phyloP scores from a whole-genome alignment of 2,113 vertebrate species.

The Xiphophorus hellerii region DNA sequence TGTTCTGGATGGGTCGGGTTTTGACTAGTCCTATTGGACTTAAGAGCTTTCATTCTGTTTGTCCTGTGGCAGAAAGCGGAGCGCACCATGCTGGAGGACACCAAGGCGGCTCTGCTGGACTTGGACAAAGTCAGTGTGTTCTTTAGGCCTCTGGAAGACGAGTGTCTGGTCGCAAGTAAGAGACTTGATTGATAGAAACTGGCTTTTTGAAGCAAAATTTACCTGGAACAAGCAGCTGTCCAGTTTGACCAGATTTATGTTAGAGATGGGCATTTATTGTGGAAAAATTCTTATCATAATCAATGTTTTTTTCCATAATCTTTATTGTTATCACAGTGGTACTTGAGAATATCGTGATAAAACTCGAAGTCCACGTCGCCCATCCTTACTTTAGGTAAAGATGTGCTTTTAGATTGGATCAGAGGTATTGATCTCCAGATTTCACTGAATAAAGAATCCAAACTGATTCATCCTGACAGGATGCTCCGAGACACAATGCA shows the following conservation, averaged over 20 bases:
- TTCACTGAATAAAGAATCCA: constrained; percentile 24
- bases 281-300: too few species aligned
- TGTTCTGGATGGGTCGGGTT: not conserved
- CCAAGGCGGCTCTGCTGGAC: constrained; percentile 90
- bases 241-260: constrained; percentile 35
- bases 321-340: too few species aligned
- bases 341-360: too few species aligned
- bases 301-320: too few species aligned
- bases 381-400: too few species aligned
- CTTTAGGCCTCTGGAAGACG: constrained; percentile 91
- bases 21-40: constrained; percentile 15
- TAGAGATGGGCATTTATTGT: too few species aligned
- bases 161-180: constrained; percentile 94
- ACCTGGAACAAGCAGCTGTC: constrained; percentile 65
- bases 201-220: constrained; percentile 37
- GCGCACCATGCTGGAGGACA: constrained; percentile 92
- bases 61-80: constrained; percentile 87
- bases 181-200: constrained; percentile 45
- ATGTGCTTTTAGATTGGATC: constrained; percentile 43
- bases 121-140: constrained; percentile 94
- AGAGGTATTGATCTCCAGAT: constrained; percentile 18
- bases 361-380: too few species aligned
- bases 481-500: constrained; percentile 11
- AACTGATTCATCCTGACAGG: not conserved
- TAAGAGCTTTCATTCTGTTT: constrained; percentile 36